These are phyloP conservation scores for Pelecanus crispus DNA, from an alignment of 2,113 vertebrate species.

Conservation along the genomic window DNA sequence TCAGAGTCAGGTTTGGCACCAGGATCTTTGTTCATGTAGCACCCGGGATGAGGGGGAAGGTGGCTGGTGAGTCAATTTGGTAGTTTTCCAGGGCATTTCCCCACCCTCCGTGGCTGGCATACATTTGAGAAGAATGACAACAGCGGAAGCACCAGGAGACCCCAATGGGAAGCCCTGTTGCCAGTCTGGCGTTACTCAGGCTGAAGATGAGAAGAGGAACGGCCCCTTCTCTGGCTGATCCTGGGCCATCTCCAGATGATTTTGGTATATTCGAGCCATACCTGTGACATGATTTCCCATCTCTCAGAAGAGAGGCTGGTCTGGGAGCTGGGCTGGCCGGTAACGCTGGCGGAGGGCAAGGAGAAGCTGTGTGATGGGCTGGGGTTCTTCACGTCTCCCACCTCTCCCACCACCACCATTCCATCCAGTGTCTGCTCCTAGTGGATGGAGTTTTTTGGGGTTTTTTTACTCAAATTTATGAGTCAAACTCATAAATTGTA, in stretches of 20 bases:
- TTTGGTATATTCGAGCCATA: not conserved
- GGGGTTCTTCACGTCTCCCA: not conserved
- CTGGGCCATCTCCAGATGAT: not conserved
- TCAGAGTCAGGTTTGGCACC: not conserved
- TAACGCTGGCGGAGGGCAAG: not conserved
- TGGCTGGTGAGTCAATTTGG: not conserved
- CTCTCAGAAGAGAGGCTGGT: not conserved
- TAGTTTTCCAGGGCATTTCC: not conserved
- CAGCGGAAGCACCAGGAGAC: not conserved
- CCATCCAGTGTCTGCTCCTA: not conserved
- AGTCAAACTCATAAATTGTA: slow-evolving; percentile 13
- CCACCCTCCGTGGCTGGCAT: not conserved
- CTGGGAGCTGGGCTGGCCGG: not conserved
- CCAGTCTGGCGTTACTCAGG: not conserved
- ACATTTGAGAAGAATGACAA: not conserved
- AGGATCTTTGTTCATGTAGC: not conserved
- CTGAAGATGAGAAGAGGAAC: not conserved
- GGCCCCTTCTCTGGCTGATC: not conserved
- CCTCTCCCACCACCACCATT: not conserved
- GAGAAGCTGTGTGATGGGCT: not conserved
- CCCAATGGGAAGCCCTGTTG: not conserved
- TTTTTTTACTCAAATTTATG: too few species aligned
- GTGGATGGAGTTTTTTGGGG: too few species aligned
- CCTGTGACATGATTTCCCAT: not conserved
- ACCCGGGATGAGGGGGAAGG: not conserved